Conservation (phyloP, 2,113 vertebrate genomes). For the Pionites leucogaster region DNA sequence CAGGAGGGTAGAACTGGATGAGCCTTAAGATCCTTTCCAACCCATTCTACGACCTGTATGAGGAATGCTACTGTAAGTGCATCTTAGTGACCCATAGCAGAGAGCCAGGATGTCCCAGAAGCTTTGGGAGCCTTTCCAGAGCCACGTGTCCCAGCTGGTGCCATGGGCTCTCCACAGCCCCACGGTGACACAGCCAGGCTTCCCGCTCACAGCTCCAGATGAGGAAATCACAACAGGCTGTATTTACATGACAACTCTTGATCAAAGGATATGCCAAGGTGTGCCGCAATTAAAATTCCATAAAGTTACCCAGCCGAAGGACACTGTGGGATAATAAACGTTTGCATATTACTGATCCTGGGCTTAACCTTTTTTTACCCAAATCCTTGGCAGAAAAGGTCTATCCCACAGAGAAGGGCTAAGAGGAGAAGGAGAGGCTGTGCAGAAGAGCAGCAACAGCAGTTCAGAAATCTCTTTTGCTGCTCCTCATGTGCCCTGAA, state of each 20-base stretch:
- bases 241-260: accelerated
- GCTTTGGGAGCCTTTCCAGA: background rate
- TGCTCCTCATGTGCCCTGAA: accelerated
- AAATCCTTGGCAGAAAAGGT: background rate
- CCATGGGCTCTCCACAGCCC: background rate
- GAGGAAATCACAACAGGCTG: background rate
- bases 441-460: accelerated
- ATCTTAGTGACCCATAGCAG: background rate
- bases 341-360: background rate
- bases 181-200: background rate
- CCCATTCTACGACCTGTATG: accelerated
- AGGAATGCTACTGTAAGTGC: background rate
- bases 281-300: background rate
- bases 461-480: background rate
- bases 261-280: background rate
- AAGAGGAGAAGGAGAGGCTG: background rate
- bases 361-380: background rate
- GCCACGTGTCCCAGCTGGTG: background rate
- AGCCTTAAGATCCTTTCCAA: background rate
- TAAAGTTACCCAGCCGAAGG: background rate
- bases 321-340: background rate
- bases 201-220: background rate
- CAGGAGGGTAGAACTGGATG: background rate
- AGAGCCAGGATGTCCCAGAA: background rate
- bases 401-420: background rate